These are phyloP conservation scores for Anodontia alba DNA, from an alignment of 2,888 invertebrate genomes.

Conservation along the genomic window DNA sequence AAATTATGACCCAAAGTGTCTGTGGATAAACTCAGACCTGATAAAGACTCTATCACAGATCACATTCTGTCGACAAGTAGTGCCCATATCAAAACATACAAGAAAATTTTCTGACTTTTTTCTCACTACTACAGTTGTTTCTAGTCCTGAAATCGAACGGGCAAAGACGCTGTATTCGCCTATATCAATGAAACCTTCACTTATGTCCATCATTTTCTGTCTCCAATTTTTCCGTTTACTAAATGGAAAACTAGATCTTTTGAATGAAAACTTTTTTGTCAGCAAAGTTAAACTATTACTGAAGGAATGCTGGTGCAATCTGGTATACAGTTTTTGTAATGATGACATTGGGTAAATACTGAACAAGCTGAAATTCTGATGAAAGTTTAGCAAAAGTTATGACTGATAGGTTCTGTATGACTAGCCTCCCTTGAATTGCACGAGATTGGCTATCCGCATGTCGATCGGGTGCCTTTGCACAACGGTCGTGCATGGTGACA, in stretches of 20 bases:
- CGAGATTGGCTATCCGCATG: no score
- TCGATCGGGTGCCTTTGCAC: no score
- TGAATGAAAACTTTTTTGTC: not conserved
- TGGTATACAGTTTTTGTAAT: not conserved
- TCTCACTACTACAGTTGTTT: constrained; percentile 76
- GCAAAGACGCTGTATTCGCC: constrained; percentile 71
- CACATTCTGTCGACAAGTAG: constrained; percentile 42
- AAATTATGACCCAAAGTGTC: no score
- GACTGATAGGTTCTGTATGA: no score
- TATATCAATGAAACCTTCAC: constrained; percentile 23
- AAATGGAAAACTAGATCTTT: not conserved
- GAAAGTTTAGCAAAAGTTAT: no score
- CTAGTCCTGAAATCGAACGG: constrained; percentile 80
- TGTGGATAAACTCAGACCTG: no score
- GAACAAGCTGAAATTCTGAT: no score
- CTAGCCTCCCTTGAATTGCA: no score
- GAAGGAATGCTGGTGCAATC: not conserved
- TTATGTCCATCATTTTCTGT: not conserved
- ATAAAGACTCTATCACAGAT: constrained; percentile 50
- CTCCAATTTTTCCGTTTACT: not conserved
- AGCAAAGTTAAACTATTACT: not conserved
- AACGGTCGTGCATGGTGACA: no score
- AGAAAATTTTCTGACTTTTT: constrained; percentile 42
- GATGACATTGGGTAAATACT: no score
- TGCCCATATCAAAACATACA: constrained; percentile 58